Evolutionary conservation across 2,888 invertebrate species (phyloP).

Genomic region (Coelinius sp.): DNA sequence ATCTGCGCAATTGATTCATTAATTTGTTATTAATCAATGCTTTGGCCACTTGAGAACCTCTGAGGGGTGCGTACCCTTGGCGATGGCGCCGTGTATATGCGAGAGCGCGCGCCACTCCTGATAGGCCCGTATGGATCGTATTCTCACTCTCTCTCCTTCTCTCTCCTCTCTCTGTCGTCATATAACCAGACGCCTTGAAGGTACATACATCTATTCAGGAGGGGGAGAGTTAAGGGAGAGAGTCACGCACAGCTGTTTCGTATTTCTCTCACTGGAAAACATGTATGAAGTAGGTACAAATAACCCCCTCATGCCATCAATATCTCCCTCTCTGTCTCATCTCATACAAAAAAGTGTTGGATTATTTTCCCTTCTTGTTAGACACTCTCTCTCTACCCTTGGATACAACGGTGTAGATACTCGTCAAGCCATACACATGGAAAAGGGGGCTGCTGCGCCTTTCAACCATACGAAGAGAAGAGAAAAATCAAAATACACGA

Average conservation of each 20-base stretch:
- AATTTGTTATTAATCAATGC: constrained; percentile 17
- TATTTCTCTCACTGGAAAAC: constrained; percentile 53
- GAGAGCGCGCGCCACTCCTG: constrained; percentile 28
- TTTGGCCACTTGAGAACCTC: constrained; percentile 54
- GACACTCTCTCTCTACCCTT: constrained; percentile 31
- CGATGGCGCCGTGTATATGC: constrained; percentile 43
- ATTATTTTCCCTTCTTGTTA: constrained; percentile 4
- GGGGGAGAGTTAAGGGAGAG: not conserved
- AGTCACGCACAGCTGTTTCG: constrained; percentile 59
- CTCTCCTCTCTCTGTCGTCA: constrained; percentile 22
- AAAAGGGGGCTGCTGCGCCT: not conserved
- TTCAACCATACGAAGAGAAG: not conserved
- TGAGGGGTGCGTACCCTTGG: constrained; percentile 57
- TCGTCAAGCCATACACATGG: not conserved
- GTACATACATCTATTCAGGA: constrained; percentile 30
- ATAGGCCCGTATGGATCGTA: constrained; percentile 36
- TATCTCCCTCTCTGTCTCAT: constrained; percentile 52
- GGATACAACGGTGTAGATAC: not conserved
- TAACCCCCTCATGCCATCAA: constrained; percentile 46
- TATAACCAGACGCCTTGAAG: constrained; percentile 38
- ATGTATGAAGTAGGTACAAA: constrained; percentile 37
- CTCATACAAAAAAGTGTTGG: constrained; percentile 32
- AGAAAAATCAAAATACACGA: not conserved
- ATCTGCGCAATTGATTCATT: constrained; percentile 2
- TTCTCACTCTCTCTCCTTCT: constrained; percentile 2